Percentiles rank a stretch among this genome's conserved stretches.
phyloP scores from a whole-genome alignment of 2,797 vertebrate genomes.

The Helicolenus hilgendorfi region DNA sequence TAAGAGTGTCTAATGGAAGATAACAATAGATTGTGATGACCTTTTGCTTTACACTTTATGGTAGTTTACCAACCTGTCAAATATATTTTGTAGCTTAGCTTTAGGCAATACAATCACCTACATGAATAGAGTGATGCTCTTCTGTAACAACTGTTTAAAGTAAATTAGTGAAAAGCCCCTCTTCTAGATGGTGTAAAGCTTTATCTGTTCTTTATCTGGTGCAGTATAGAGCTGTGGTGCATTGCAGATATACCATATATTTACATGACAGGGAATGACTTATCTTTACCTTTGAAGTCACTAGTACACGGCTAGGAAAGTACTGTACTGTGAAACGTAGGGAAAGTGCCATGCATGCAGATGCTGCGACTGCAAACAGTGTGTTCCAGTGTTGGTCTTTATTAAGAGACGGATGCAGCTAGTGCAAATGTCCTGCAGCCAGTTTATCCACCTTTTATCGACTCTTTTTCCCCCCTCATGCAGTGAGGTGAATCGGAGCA shows the following conservation, averaged over 20 bases:
- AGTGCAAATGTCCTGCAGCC: conserved; percentile 59
- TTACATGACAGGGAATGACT: conserved; percentile 43
- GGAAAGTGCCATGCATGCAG: not conserved
- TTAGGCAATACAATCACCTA: not conserved
- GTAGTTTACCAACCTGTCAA: conserved; percentile 20
- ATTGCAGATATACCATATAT: conserved; percentile 60
- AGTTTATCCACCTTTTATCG: conserved; percentile 78
- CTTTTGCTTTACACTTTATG: conserved; percentile 35
- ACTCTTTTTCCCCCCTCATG: conserved; percentile 57
- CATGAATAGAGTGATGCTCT: not conserved
- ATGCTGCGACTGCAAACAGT: not conserved
- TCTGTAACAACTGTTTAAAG: not conserved
- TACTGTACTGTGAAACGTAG: conserved; percentile 2
- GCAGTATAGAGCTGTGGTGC: conserved; percentile 31
- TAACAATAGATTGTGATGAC: conserved; percentile 25
- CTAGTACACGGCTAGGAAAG: not conserved
- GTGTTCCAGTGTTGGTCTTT: conserved; percentile 16
- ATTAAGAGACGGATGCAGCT: conserved; percentile 39
- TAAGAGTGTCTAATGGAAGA: conserved; percentile 27
- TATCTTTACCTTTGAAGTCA: conserved; percentile 48
- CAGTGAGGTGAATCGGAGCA: conserved; percentile 70
- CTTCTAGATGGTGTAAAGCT: not conserved
- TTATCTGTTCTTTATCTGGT: not conserved
- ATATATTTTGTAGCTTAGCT: not conserved
- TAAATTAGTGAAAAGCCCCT: not conserved